A percentile compares a stretch with the other conserved stretches of the same genome.
These are phyloP conservation scores for Drosophila kanapiae DNA, from an alignment of 1,140 invertebrate species.

Conservation along the genomic window DNA sequence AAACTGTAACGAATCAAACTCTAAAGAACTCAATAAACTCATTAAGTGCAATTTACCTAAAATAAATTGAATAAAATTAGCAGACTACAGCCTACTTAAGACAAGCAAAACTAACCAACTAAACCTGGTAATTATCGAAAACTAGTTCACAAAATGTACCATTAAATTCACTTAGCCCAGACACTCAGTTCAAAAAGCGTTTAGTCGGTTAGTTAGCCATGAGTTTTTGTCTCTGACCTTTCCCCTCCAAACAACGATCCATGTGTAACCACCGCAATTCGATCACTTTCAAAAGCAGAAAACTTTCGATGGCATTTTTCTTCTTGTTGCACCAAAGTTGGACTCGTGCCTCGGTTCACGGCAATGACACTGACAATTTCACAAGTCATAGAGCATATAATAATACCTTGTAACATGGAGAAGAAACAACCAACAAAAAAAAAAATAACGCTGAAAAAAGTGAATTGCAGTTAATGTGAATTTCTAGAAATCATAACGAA, in stretches of 20 bases:
- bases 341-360: conserved; percentile 62
- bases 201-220: conserved; percentile 24
- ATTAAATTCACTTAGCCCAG: conserved; percentile 26
- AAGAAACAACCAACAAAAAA: neutral
- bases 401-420: conserved; percentile 53
- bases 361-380: conserved; percentile 80
- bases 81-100: neutral
- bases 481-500: conserved; percentile 63
- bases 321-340: conserved; percentile 40
- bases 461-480: conserved; percentile 79
- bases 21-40: conserved; percentile 1
- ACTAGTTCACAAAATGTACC: conserved; percentile 23
- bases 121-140: neutral
- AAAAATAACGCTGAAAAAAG: conserved; percentile 57
- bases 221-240: conserved; percentile 9
- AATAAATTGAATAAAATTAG: conserved; percentile 26
- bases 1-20: neutral
- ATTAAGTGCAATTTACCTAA: neutral
- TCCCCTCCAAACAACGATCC: neutral
- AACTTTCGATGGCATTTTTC: conserved; percentile 41
- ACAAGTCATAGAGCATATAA: conserved; percentile 81
- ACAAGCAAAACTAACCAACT: neutral
- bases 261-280: conserved; percentile 24
- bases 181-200: conserved; percentile 18
- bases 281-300: conserved; percentile 40